phyloP scores from a whole-genome alignment of 2,888 invertebrate genomes.

The Callimorpha dominula region DNA sequence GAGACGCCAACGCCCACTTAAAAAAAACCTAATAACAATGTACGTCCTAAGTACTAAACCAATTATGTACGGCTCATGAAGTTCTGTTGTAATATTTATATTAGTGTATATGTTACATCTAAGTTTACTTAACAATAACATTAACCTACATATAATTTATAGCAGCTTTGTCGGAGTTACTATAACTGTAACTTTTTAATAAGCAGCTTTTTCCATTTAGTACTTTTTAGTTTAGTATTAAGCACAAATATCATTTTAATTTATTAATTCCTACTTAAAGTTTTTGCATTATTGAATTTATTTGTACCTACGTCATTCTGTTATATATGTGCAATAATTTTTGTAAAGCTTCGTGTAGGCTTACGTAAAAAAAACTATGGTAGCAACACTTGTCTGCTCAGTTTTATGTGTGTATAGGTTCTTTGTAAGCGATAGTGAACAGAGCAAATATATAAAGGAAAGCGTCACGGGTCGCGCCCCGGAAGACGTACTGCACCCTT shows the following conservation, averaged over 20 bases:
- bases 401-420: slow-evolving; percentile 37
- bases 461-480: slow-evolving; percentile 78
- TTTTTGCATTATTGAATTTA: too few relatives aligned
- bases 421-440: slow-evolving; percentile 65
- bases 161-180: neutral
- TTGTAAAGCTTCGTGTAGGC: too few relatives aligned
- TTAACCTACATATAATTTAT: neutral
- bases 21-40: neutral
- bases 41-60: neutral
- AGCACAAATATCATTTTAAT: too few relatives aligned
- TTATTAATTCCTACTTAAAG: too few relatives aligned
- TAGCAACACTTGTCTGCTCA: neutral
- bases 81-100: neutral
- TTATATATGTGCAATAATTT: too few relatives aligned
- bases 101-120: neutral
- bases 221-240: too few relatives aligned
- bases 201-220: neutral
- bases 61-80: neutral
- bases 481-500: slow-evolving; percentile 82
- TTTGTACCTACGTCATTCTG: too few relatives aligned
- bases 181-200: neutral
- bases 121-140: neutral
- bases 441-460: slow-evolving; percentile 53
- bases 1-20: slow-evolving; percentile 14
- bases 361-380: too few relatives aligned